phyloP scores from a whole-genome alignment of 2,888 invertebrate genomes.

The Halictus quadricinctus region DNA sequence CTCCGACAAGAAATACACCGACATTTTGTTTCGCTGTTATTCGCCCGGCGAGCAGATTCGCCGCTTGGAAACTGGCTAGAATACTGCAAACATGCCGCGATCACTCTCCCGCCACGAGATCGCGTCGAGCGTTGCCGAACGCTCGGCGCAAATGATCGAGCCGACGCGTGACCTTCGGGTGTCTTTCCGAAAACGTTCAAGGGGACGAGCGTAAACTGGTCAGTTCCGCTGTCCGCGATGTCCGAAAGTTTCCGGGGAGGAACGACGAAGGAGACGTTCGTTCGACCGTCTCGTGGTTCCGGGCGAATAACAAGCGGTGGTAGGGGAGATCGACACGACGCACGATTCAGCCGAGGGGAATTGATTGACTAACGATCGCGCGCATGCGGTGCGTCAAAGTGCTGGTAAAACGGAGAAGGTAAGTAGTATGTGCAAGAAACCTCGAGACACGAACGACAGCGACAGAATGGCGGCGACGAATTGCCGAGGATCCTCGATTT shows the following conservation, averaged over 20 bases:
- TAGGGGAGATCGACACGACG: background rate
- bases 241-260: background rate
- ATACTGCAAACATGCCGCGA: constrained; percentile 40
- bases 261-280: background rate
- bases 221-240: background rate
- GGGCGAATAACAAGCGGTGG: background rate
- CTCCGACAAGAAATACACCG: background rate
- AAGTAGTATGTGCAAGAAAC: constrained; percentile 4
- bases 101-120: background rate
- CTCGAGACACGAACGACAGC: background rate
- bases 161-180: background rate
- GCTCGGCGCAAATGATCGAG: background rate
- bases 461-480: constrained; percentile 36
- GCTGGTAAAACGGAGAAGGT: background rate
- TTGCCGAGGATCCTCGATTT: constrained; percentile 44
- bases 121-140: background rate
- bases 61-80: constrained; percentile 33
- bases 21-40: background rate
- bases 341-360: background rate
- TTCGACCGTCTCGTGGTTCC: background rate
- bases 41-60: background rate
- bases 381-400: constrained; percentile 9
- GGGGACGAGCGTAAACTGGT: background rate
- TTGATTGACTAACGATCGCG: constrained; percentile 2
- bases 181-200: background rate